Percentiles rank a stretch among this genome's conserved stretches.
These are phyloP conservation scores for Delichon dasypus DNA, from an alignment of 2,797 vertebrate species.

Conservation along the genomic window DNA sequence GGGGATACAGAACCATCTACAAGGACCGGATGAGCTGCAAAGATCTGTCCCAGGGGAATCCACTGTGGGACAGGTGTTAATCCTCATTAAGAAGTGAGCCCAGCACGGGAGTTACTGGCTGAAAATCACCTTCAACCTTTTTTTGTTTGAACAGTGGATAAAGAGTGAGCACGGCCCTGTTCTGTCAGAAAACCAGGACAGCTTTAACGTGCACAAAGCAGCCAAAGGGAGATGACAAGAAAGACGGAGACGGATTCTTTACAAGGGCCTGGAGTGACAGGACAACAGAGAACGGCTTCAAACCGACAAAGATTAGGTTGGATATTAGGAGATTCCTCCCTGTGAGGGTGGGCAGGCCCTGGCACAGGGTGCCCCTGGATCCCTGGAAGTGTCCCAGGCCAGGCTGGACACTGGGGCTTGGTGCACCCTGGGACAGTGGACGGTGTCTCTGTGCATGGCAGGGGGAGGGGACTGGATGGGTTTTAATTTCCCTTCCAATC, in stretches of 20 bases:
- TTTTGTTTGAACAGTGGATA: constrained; percentile 3
- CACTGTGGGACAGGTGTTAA: fast-evolving
- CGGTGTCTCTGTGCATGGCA: neutral
- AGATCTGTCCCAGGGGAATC: fast-evolving
- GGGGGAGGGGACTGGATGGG: fast-evolving
- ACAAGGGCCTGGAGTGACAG: neutral
- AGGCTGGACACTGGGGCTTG: fast-evolving
- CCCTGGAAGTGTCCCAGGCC: neutral
- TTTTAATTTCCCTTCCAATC: neutral
- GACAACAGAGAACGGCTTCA: neutral
- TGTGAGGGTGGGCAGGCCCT: fast-evolving
- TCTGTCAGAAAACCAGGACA: neutral
- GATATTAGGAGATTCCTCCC: neutral
- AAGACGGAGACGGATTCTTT: neutral
- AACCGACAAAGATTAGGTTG: neutral
- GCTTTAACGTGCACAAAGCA: neutral
- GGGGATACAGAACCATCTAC: neutral
- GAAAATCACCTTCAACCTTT: neutral
- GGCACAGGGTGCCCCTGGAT: neutral
- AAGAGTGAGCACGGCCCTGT: neutral
- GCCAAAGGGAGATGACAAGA: neutral
- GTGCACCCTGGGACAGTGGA: neutral
- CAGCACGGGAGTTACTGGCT: neutral
- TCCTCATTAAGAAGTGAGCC: neutral
- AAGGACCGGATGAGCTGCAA: neutral